phyloP scores from a whole-genome alignment of 2,113 vertebrate genomes.

The Eleginops maclovinus region DNA sequence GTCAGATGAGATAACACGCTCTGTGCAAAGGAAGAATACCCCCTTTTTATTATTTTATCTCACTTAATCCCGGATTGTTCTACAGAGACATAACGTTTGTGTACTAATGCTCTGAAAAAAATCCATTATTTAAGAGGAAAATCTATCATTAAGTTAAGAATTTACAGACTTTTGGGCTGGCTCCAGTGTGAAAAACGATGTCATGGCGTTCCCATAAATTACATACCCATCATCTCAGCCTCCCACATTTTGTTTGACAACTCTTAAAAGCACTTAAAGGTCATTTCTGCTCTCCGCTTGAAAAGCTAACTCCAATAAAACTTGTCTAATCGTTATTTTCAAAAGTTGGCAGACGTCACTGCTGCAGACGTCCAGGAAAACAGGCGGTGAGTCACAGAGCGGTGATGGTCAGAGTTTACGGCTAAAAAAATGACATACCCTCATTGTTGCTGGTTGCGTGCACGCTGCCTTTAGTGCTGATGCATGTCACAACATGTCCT shows the following conservation, averaged over 20 bases:
- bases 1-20: constrained; percentile 43
- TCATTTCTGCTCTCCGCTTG: constrained; percentile 65
- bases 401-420: constrained; percentile 73
- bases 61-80: constrained; percentile 31
- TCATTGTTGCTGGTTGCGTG: constrained; percentile 67
- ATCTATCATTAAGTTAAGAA: constrained; percentile 36
- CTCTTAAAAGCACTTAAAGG: constrained; percentile 74
- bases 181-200: constrained; percentile 51
- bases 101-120: not conserved
- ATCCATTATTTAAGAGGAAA: not conserved
- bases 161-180: constrained; percentile 12
- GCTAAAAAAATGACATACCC: constrained; percentile 69
- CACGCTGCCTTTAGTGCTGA: constrained; percentile 65
- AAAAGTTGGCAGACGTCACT: constrained; percentile 49
- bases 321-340: constrained; percentile 71
- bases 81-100: constrained; percentile 28
- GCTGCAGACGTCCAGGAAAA: constrained; percentile 55
- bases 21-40: not conserved
- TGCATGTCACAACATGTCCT: constrained; percentile 66
- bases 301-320: constrained; percentile 67
- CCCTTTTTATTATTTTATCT: not conserved
- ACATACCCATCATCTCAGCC: constrained; percentile 72
- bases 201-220: constrained; percentile 62
- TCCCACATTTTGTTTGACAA: constrained; percentile 74
- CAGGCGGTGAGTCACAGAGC: constrained; percentile 68